phyloP scores from a whole-genome alignment of 2,888 invertebrate species.

The Conus canariensis region DNA sequence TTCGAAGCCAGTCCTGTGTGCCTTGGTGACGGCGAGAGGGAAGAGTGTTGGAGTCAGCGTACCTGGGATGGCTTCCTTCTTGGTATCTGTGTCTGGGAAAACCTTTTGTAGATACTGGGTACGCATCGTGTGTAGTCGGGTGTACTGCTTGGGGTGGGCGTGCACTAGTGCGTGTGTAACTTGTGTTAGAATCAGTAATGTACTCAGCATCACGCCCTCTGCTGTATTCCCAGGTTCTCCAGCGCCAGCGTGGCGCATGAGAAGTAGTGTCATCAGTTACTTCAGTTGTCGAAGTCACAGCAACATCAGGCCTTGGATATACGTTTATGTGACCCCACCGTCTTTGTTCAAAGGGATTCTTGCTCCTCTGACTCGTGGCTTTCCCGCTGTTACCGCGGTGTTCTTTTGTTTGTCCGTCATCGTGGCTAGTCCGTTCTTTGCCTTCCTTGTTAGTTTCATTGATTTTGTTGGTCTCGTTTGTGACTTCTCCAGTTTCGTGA shows the following conservation, averaged over 20 bases:
- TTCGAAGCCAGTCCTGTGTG: not conserved
- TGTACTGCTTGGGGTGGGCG: not conserved
- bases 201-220: not conserved
- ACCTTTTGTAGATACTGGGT: not conserved
- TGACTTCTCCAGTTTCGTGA: not conserved
- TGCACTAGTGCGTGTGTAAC: not conserved
- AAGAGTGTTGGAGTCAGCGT: not conserved
- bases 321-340: not conserved
- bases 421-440: not conserved
- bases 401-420: not conserved
- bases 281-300: not conserved
- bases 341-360: not conserved
- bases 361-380: not conserved
- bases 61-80: not conserved
- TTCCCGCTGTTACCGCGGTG: too few relatives aligned
- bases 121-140: not conserved
- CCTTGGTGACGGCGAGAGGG: not conserved
- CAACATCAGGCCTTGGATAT: not conserved
- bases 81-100: not conserved
- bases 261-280: not conserved
- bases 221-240: not conserved
- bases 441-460: not conserved
- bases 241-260: not conserved
- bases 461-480: not conserved
- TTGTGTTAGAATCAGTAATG: not conserved